Base-by-base conservation (phyloP, 2,797 vertebrate species). In the Bryconaethiops microstoma region DNA sequence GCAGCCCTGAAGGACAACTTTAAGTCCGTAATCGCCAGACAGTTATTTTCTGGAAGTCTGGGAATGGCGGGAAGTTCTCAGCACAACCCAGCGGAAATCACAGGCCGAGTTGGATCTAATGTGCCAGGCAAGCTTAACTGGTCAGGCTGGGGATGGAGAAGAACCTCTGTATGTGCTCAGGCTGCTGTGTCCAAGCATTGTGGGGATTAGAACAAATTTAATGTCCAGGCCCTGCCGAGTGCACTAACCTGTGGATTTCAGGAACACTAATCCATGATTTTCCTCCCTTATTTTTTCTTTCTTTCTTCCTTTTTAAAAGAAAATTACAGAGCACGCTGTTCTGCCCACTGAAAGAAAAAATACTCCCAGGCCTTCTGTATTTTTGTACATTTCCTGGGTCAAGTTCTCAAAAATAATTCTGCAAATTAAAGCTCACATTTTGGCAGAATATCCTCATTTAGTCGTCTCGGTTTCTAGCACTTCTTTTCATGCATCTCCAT, bases 51-150 rank as follows among this genome's bases (percentile, higher is more conserved):
- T 50, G 21, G 35, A 67, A 67, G 50, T 5, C 35, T 42, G 50
- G 35, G 23, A 54, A 35, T 21, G 7, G 4, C 12, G 52, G 16
- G 39, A 10, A 57, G 42, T 21, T 68, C 57, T 29, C 42, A 48
- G 57, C 60, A 14, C 19, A 67, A 21, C 62, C 79, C 63, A 45
- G 52, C 63, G 67, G 65, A 62, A 76, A 76, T 79, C 70, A 12
- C 59, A 50, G 63, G 45, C 65, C 13, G 57, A 48, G 73, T 39
- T 78, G 54, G 69, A 75, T 67, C 67, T 68, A 76, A 70, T 81
- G 29, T 45, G 70, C 59, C 7, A 19, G 21, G 4, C 40, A 68
- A 39, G 50, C 65, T 78, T 57, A 59, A 40, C 76, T 40, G 64
- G 35, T 67, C 64, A 67, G 64, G 17, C 64, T n/a, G 2, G 35